These are phyloP conservation scores for Nezara viridula DNA, from an alignment of 2,888 invertebrate species.

Conservation along the genomic window DNA sequence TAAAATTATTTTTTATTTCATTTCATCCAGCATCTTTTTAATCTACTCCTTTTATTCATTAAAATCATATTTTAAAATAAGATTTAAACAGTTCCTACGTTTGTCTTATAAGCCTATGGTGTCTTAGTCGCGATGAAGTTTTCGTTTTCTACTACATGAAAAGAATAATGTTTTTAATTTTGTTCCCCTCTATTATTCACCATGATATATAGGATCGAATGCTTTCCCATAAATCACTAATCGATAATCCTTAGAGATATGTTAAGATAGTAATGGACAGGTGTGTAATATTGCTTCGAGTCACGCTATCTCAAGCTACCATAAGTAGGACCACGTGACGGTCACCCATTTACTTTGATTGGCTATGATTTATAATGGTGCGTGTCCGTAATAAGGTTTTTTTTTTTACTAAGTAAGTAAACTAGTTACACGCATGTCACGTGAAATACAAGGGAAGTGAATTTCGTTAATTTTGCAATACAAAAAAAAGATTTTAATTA, in stretches of 20 bases:
- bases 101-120: too few species aligned
- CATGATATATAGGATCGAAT: neutral
- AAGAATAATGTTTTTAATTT: neutral
- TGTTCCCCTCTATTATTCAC: neutral
- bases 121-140: too few species aligned
- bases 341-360: neutral
- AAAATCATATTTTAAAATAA: too few species aligned
- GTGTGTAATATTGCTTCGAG: neutral
- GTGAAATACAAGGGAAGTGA: neutral
- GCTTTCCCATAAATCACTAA: conserved; percentile 5
- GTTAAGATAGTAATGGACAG: neutral
- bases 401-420: neutral
- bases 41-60: too few species aligned
- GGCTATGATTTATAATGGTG: neutral
- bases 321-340: neutral
- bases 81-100: too few species aligned
- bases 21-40: too few species aligned
- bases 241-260: neutral
- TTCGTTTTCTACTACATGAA: too few species aligned
- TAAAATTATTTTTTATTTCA: too few species aligned
- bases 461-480: neutral
- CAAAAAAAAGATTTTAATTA: too few species aligned
- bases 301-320: neutral
- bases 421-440: neutral
- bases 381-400: neutral